phyloP scores from a whole-genome alignment of 2,888 invertebrate species.

The Halocaridina rubra region DNA sequence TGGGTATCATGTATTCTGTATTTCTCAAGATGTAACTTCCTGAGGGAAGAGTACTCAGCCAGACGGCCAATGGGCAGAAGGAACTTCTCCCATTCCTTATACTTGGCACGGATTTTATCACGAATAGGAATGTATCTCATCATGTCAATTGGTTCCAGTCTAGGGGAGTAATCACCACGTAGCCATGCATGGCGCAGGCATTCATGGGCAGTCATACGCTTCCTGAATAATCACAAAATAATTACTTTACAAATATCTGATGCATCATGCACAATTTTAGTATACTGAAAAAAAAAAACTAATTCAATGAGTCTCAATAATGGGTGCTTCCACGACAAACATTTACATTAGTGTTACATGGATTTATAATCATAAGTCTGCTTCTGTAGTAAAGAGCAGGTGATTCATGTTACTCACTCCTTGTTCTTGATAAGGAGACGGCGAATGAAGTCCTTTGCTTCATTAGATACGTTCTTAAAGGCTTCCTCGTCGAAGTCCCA shows the following conservation, averaged over 20 bases:
- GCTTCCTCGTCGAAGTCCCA: slow-evolving; percentile 99
- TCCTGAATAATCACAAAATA: too few species aligned
- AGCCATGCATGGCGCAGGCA: slow-evolving; percentile 96
- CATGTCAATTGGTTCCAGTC: slow-evolving; percentile 83
- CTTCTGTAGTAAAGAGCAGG: too few species aligned
- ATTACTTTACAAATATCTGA: too few species aligned
- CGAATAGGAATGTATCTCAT: slow-evolving; percentile 88
- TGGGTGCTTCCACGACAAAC: too few species aligned
- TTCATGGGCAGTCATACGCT: slow-evolving; percentile 98
- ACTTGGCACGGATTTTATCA: slow-evolving; percentile 86
- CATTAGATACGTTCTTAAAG: slow-evolving; percentile 93
- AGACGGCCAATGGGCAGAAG: slow-evolving; percentile 94
- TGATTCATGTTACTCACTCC: slow-evolving; percentile 83
- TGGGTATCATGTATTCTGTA: slow-evolving; percentile 96
- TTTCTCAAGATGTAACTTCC: slow-evolving; percentile 94
- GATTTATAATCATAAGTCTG: too few species aligned
- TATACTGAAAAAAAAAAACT: too few species aligned
- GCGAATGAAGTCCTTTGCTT: slow-evolving; percentile 97
- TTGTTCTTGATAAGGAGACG: slow-evolving; percentile 91
- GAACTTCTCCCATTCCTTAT: slow-evolving; percentile 84
- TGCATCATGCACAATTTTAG: too few species aligned
- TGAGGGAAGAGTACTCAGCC: slow-evolving; percentile 95
- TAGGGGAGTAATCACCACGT: slow-evolving; percentile 83
- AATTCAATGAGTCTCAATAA: too few species aligned
- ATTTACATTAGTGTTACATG: too few species aligned